phyloP scores from a whole-genome alignment of 2,888 invertebrate species.

The Anagyrus pseudococci region DNA sequence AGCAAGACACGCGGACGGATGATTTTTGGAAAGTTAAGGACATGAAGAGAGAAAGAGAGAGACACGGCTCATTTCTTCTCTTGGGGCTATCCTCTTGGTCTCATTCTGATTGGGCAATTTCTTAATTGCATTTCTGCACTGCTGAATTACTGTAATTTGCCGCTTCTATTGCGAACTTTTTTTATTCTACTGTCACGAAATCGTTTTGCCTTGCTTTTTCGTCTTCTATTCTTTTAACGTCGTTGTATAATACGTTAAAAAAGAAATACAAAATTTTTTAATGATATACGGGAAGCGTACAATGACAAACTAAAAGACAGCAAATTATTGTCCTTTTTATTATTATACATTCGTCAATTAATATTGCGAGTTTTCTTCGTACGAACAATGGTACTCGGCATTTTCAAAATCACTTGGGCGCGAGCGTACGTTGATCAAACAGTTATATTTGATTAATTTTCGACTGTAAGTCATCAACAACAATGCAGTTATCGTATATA shows the following conservation, averaged over 20 bases:
- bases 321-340: constrained; percentile 39
- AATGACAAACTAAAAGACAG: constrained; percentile 13
- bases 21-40: too few species aligned
- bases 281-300: background rate
- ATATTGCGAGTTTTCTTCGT: constrained; percentile 7
- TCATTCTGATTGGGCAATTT: constrained; percentile 34
- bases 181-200: constrained; percentile 15
- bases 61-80: constrained; percentile 2
- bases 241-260: background rate
- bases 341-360: constrained; percentile 37
- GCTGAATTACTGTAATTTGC: constrained; percentile 23
- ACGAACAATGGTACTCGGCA: too few species aligned
- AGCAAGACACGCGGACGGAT: too few species aligned
- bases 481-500: too few species aligned
- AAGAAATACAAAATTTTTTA: too few species aligned
- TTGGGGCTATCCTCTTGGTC: background rate
- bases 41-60: constrained; percentile 4
- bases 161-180: background rate
- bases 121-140: constrained; percentile 11
- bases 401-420: too few species aligned
- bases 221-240: background rate
- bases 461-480: too few species aligned
- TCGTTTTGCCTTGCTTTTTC: constrained; percentile 16
- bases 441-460: too few species aligned
- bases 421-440: too few species aligned